Conservation (phyloP, 92 coral and sea anemone genomes). For the Bergia sp. region DNA sequence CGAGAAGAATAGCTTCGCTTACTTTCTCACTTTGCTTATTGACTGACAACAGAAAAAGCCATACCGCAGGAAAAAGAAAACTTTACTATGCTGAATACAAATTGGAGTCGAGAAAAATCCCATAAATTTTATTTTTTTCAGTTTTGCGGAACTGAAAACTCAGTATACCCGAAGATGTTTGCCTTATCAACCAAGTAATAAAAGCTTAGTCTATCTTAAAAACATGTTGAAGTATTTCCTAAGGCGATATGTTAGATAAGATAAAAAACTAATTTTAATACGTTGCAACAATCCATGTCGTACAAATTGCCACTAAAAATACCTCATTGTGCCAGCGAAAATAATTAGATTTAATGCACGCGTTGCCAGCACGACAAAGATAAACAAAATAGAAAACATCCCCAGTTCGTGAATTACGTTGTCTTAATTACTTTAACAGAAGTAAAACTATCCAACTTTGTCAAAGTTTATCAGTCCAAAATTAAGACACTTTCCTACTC, state of each 20-base stretch:
- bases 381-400: background rate
- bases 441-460: background rate
- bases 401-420: background rate
- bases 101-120: no score
- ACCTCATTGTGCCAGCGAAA: background rate
- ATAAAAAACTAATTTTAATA: background rate
- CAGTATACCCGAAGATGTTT: background rate
- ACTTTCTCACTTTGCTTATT: no score
- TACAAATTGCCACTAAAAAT: background rate
- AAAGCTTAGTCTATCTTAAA: background rate
- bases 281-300: background rate
- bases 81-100: no score
- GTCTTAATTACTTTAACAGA: no score
- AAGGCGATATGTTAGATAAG: constrained; percentile 21
- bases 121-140: background rate
- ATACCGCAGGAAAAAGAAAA: no score
- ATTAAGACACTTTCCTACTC: background rate
- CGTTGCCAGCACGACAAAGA: background rate
- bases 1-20: background rate
- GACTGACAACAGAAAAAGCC: no score
- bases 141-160: background rate
- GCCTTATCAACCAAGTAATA: background rate
- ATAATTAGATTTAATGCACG: background rate
- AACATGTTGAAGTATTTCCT: background rate
- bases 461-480: background rate